Base-by-base conservation (phyloP, 2,113 vertebrate genomes). In the Nyctereutes procyonoides region DNA sequence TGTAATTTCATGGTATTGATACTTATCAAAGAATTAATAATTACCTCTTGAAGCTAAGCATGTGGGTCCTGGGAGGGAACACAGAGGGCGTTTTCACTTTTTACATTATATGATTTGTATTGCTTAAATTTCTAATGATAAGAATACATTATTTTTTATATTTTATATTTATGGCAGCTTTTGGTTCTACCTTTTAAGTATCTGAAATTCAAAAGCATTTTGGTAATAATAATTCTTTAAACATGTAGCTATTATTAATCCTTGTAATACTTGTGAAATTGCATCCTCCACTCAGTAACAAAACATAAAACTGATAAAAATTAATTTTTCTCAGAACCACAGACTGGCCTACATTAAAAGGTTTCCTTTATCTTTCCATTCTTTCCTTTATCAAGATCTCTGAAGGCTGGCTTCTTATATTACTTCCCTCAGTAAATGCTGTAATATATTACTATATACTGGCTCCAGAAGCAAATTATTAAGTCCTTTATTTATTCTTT, bases 51-150 rank as follows among this genome's bases (percentile, higher is more conserved):
- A 60, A 20, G 5, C 3, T 84, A 38, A 93, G 1, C 14, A 26
- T 38, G 30, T 53, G 4, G 28, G 16, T 58, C n/a, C 58, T 65
- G 11, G n/a, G 8, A 60, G 13, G 24, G 4, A 20, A 26, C 10
- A 32, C 10, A 62, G 35, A 77, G n/a, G 8, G 0, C 3, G 28
- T 3, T 90, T 74, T 24, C n/a, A 48, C 14, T 58, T 83, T 58
- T n/a, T n/a, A 87, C 9, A 38, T 17, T 65, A 26, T 30, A 24
- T 60, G 38, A 12, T 76, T 60, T 83, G 13, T 55, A 76, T 60
- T 92, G 38, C 20, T 92, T 88, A 83, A 16, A 43, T 69, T 96
- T 77, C 67, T 88, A 88, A 96, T 15, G n/a, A 53, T 79, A 43
- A 65, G 8, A 14, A 53, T 62, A 43, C 7, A 83, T 88, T 77